Base-by-base conservation (phyloP, 2,113 vertebrate genomes). In the Perccottus glenii region DNA sequence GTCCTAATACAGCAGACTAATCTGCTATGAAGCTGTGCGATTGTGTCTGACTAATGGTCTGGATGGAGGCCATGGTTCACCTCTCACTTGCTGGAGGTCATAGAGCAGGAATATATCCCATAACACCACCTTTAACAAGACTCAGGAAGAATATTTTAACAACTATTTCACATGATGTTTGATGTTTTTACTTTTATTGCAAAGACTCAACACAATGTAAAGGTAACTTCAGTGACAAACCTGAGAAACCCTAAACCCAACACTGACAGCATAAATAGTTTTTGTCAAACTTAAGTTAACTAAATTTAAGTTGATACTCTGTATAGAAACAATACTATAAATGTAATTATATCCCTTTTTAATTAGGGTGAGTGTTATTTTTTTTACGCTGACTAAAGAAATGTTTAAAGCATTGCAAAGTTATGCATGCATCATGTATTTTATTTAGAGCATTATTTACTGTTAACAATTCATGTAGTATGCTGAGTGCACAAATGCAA, bases 1-100 rank as follows among this genome's bases (percentile, higher is more conserved):
- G 59, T 90, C 85, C 86, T 90, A 87, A 91, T 89, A 91, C 90
- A 89, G 86, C 84, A 81, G 78, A 86, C 87, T 91, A 90, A 92
- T 89, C 90, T 91, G 90, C 86, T 87, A 91, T 88, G 84, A 89
- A 89, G 89, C 88, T 86, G 76, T 85, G 83, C 81, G 87, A 91
- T 89, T 90, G 88, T 90, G 87, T 89, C 88, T 85, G 82, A 84
- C 86, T 89, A 90, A 92, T 86, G 86, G 87, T 85, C 85, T 88
- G 81, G 79, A 88, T 88, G 85, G 82, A 73, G 83, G 85, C 83
- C 80, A 82, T 49, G 82, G 73, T 83, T 90, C 87, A 90, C 86
- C 85, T 90, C 81, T 89, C 82, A 82, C 84, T 86, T 78, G 77
- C 73, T 77, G 50, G 79, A 88, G 85, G 89, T 88, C 87, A 89